Evolutionary conservation across 2,113 vertebrate genomes (phyloP).

Genomic region (Corythornis madagascariensis): DNA sequence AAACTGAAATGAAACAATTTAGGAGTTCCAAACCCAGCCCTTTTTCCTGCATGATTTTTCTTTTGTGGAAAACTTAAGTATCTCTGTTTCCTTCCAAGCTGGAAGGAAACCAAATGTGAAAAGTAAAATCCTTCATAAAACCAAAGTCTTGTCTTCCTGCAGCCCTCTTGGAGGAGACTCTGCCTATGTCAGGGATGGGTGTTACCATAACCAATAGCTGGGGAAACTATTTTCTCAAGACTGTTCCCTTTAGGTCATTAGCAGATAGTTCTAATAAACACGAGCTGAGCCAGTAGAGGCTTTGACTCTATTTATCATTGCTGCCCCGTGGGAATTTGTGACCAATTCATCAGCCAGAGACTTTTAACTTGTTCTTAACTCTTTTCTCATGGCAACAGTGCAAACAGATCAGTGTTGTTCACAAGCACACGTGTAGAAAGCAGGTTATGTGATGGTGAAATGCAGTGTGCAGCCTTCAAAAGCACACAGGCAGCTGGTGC

Average conservation of each 20-base stretch:
- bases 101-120: slow-evolving; percentile 39
- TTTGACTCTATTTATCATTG: slow-evolving; percentile 54
- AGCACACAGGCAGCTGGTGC: neutral
- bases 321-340: slow-evolving; percentile 34
- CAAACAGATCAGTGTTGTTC: neutral
- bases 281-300: slow-evolving; percentile 29
- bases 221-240: slow-evolving; percentile 35
- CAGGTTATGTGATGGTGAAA: neutral
- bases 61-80: slow-evolving; percentile 46
- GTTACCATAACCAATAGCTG: slow-evolving; percentile 36
- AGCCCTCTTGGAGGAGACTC: slow-evolving; percentile 2
- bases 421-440: neutral
- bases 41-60: slow-evolving; percentile 30
- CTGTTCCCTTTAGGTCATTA: slow-evolving; percentile 62
- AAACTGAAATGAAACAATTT: neutral
- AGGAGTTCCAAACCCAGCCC: neutral
- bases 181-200: neutral
- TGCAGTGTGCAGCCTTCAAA: neutral
- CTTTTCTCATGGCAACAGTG: neutral
- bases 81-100: slow-evolving; percentile 40
- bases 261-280: slow-evolving; percentile 67
- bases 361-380: slow-evolving; percentile 38
- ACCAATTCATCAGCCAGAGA: slow-evolving; percentile 16
- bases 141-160: slow-evolving; percentile 28
- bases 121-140: slow-evolving; percentile 57